Evolutionary conservation across 2,797 vertebrate species (phyloP), one percentile per base, ranked within the genome.

Genomic region (Morus bassanus): DNA sequence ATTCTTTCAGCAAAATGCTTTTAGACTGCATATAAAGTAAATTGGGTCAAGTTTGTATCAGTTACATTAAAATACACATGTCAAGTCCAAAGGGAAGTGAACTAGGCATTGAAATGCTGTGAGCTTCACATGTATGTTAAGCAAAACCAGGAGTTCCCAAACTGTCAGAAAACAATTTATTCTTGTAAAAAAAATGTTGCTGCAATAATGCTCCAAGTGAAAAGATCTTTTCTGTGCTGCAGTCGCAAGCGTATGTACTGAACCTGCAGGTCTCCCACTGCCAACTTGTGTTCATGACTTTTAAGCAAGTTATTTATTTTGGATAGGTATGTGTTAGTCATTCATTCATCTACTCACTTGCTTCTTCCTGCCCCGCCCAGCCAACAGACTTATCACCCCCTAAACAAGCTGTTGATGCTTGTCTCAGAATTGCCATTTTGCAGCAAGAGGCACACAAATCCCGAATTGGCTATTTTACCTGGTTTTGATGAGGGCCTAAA

Each of bases 361-460:
- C 22, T 82, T 74, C 30, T 22, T 85, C 30, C 67, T 73, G 18
- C 9, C 21, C 17, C 19, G 6, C 10, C 7, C 27, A 48, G 50
- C 18, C 45, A 84, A 59, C 2, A 9, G 51, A 75, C 11, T 61
- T 61, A 57, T 14, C 46, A 85, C 51, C n/a, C 60, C 43, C 28
- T 41, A 54, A 88, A 76, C 33, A 85, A 93, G 63, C 37, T 82
- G 48, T 1, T 82, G 84, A 77, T 80, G 25, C 28, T 77, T 84
- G 45, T 35, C 77, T 84, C 30, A 4, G 61, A 88, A 54, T 37
- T 84, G 57, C 18, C 57, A 64, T 86, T 91, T 91, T 85, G 41
- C 53, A 63, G 73, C 50, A 57, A 95, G 53, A 22, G 63, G 30
- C 37, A 91, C n/a, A 75, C n/a, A 88, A 86, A 93, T 81, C 53